Conservation (phyloP, 2,888 invertebrate genomes). For the Aspidiotus rigidus region DNA sequence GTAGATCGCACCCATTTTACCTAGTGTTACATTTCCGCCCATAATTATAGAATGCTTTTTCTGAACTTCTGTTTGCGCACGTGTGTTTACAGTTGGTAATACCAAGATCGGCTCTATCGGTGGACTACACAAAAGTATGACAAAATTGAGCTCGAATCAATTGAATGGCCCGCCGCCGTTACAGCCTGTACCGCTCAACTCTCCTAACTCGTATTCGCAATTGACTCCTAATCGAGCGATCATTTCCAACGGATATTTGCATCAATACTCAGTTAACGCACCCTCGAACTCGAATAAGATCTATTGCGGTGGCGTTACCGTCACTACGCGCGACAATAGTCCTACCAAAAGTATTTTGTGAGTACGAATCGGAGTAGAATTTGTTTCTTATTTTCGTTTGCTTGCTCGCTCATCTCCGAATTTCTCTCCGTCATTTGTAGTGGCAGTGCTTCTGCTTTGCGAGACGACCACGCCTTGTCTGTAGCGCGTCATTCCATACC, state of each 20-base stretch:
- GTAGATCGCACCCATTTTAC: background rate
- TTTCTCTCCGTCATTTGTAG: conserved; percentile 10
- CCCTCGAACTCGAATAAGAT: conserved; percentile 13
- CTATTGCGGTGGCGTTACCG: conserved; percentile 51
- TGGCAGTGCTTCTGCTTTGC: conserved; percentile 31
- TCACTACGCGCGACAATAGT: conserved; percentile 46
- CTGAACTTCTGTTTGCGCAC: background rate
- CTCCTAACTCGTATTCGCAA: background rate
- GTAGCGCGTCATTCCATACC: conserved; percentile 27
- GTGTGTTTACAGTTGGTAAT: conserved; percentile 37
- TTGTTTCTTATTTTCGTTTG: no score
- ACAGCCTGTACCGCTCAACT: conserved; percentile 36
- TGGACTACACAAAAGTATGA: conserved; percentile 74
- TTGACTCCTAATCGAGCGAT: conserved; percentile 20
- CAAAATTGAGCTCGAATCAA: conserved; percentile 66
- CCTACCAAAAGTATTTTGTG: conserved; percentile 34
- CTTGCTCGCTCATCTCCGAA: background rate
- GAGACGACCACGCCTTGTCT: conserved; percentile 19
- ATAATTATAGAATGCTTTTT: background rate
- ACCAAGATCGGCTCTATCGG: conserved; percentile 55
- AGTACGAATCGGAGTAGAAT: conserved; percentile 7
- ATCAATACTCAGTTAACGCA: conserved; percentile 37
- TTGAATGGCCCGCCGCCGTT: conserved; percentile 51
- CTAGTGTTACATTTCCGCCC: background rate
- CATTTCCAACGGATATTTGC: conserved; percentile 25